Conservation (phyloP, 2,888 invertebrate species). For the Bembecia ichneumoniformis region DNA sequence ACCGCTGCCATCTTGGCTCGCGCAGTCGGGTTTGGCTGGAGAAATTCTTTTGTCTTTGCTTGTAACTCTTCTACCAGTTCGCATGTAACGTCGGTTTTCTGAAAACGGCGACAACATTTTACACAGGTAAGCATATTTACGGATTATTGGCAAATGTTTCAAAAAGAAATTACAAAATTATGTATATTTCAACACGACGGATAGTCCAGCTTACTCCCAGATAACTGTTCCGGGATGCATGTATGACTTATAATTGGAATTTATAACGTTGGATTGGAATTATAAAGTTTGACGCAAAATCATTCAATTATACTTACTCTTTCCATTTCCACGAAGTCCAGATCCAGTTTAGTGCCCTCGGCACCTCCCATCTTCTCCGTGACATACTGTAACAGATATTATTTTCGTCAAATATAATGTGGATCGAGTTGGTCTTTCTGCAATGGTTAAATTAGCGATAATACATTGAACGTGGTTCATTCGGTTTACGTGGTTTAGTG, state of each 20-base stretch:
- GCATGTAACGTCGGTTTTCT: conserved; percentile 99
- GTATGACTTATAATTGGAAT: too few species aligned
- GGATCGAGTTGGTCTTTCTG: neutral
- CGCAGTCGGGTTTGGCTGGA: conserved; percentile 98
- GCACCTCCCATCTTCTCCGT: conserved; percentile 99
- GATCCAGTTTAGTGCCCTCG: conserved; percentile 98
- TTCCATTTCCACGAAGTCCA: conserved; percentile 99
- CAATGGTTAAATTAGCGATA: neutral
- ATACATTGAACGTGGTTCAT: neutral
- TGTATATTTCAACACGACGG: too few species aligned
- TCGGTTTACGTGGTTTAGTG: neutral
- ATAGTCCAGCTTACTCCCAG: too few species aligned
- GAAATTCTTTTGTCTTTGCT: conserved; percentile 96
- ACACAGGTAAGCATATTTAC: too few species aligned
- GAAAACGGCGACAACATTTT: conserved; percentile 17
- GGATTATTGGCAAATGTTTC: too few species aligned
- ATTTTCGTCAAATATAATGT: neutral
- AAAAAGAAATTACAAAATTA: too few species aligned
- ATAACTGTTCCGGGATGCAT: too few species aligned
- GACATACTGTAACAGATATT: conserved; percentile 82
- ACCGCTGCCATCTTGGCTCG: conserved; percentile 96
- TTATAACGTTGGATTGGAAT: too few species aligned
- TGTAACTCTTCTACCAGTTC: conserved; percentile 98
- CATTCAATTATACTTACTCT: conserved; percentile 77
- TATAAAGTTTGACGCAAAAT: neutral